A percentile compares a stretch with the other conserved stretches of the same genome.
Conservation (phyloP, 2,113 vertebrate species). For the Herpailurus yagouaroundi region DNA sequence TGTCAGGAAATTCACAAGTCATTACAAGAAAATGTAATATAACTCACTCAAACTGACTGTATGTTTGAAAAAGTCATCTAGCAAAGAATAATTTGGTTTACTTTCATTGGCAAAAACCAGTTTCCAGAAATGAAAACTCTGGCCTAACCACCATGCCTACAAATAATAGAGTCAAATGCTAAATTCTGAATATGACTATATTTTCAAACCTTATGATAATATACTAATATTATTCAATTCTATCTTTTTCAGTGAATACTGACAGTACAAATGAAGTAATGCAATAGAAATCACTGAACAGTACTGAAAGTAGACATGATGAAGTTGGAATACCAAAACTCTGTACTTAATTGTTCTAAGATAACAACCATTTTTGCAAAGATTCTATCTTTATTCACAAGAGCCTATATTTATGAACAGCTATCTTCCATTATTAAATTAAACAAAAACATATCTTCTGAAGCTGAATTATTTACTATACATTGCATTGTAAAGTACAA, state of each 20-base stretch:
- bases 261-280: neutral
- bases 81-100: conserved; percentile 10
- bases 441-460: neutral
- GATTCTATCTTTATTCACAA: neutral
- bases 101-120: neutral
- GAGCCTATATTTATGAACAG: neutral
- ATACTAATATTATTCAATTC: neutral
- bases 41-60: neutral
- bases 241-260: neutral
- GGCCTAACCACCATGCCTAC: neutral
- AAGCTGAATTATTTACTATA: neutral
- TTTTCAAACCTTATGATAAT: neutral
- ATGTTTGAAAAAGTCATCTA: conserved; percentile 41
- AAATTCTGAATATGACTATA: neutral
- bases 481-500: neutral
- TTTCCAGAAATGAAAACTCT: neutral
- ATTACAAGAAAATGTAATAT: neutral
- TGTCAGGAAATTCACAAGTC: neutral
- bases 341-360: neutral
- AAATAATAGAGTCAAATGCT: neutral
- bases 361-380: neutral
- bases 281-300: neutral
- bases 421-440: neutral
- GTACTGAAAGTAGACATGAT: neutral
- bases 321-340: neutral